Evolutionary conservation across 2,113 vertebrate genomes (phyloP).

Genomic region (Himantopus leucocephalus): DNA sequence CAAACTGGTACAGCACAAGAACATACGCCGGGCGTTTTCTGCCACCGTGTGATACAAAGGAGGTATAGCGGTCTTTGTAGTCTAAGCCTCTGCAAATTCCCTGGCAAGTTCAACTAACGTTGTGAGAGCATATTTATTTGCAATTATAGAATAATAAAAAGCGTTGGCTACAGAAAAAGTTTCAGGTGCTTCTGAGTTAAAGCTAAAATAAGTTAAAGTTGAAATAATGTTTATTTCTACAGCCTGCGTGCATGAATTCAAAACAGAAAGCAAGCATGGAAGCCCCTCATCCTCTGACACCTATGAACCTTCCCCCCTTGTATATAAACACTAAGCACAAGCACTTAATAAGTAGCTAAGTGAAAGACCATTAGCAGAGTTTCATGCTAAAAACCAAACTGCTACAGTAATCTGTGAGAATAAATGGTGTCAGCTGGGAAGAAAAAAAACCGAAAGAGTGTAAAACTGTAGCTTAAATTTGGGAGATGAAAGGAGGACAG

Average conservation of each 20-base stretch:
- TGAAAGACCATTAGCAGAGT: neutral
- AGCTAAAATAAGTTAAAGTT: neutral
- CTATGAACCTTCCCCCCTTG: neutral
- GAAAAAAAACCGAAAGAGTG: neutral
- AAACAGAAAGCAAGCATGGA: neutral
- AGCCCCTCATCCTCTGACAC: neutral
- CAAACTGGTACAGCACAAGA: neutral
- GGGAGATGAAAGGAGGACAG: neutral
- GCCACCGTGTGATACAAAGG: constrained; percentile 55
- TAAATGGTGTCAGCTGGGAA: neutral
- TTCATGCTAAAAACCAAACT: neutral
- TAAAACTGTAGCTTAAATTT: neutral
- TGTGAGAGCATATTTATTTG: neutral
- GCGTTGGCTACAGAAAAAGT: neutral
- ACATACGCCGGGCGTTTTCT: neutral
- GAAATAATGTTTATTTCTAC: neutral
- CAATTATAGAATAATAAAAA: neutral
- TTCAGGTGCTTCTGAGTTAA: neutral
- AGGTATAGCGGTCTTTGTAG: neutral
- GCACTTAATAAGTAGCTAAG: neutral
- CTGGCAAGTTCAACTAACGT: neutral
- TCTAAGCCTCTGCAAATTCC: neutral
- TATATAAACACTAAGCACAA: neutral
- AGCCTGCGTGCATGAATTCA: neutral
- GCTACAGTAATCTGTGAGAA: neutral